A percentile compares a stretch with the other conserved stretches of the same genome.
phyloP scores from a whole-genome alignment of 2,797 vertebrate species.

The Lacerta viridis region DNA sequence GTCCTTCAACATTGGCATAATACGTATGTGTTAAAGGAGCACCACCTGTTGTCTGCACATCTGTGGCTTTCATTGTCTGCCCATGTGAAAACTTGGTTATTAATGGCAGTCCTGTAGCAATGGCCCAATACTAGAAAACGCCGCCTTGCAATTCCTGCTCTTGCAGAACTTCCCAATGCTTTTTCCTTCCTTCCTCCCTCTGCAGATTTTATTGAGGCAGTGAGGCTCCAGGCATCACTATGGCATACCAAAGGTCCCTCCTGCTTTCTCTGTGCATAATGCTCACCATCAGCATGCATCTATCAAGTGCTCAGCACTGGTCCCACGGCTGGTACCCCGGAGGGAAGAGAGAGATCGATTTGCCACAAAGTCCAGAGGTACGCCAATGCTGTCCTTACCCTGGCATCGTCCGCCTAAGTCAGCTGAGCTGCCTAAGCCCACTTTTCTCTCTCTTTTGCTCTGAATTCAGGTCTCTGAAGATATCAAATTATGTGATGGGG shows the following conservation, averaged over 20 bases:
- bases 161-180: neutral
- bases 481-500: slow-evolving; percentile 86
- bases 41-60: neutral
- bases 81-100: neutral
- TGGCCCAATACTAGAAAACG: neutral
- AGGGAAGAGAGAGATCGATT: slow-evolving; percentile 86
- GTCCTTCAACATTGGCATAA: too few relatives aligned
- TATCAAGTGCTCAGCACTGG: slow-evolving; percentile 88
- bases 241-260: slow-evolving; percentile 79
- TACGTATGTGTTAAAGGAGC: too few relatives aligned
- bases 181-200: neutral
- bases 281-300: slow-evolving; percentile 78
- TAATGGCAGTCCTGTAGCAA: neutral
- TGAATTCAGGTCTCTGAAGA: slow-evolving; percentile 84
- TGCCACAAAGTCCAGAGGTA: slow-evolving; percentile 81
- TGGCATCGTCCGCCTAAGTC: rapidly evolving
- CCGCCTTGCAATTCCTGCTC: neutral
- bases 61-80: too few relatives aligned
- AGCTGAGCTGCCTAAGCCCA: neutral
- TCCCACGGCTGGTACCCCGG: slow-evolving; percentile 92
- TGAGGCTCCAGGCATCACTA: slow-evolving; percentile 51
- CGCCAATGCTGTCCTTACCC: neutral
- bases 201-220: slow-evolving; percentile 2
- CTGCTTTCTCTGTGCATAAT: slow-evolving; percentile 82
- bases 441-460: neutral